Percentiles rank a stretch among this genome's conserved stretches.
Conservation (phyloP, 2,888 invertebrate genomes). For the Drosophila hamatofila region DNA sequence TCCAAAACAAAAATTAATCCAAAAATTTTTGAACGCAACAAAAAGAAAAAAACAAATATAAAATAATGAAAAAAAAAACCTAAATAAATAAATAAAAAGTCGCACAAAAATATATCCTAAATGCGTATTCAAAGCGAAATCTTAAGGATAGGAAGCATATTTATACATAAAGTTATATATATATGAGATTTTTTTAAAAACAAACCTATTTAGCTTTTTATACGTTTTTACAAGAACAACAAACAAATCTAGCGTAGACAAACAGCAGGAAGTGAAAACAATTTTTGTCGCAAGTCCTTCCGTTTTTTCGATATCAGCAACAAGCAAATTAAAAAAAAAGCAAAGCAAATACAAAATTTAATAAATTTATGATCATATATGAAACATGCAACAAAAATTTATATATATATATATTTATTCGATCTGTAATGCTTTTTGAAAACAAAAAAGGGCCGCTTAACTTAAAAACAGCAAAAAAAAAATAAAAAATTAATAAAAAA, state of each 20-base stretch:
- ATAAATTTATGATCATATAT: slow-evolving; percentile 25
- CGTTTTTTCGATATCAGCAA: slow-evolving; percentile 69
- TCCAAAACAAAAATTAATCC: slow-evolving; percentile 35
- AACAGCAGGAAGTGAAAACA: slow-evolving; percentile 42
- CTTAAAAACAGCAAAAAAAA: slow-evolving; percentile 36
- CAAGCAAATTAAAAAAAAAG: slow-evolving; percentile 22
- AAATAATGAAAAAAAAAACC: slow-evolving; percentile 5
- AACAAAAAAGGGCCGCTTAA: slow-evolving; percentile 49
- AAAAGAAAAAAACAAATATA: slow-evolving; percentile 16
- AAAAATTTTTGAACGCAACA: slow-evolving; percentile 24
- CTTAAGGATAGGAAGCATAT: slow-evolving; percentile 32
- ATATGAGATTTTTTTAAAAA: slow-evolving; percentile 59
- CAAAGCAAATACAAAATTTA: slow-evolving; percentile 10
- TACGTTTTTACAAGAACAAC: slow-evolving; percentile 73
- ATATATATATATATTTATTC: slow-evolving; percentile 62
- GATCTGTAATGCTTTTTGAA: slow-evolving; percentile 61
- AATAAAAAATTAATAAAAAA: slow-evolving; percentile 13
- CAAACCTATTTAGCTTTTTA: slow-evolving; percentile 74
- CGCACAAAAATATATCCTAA: slow-evolving; percentile 56
- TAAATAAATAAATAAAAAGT: slow-evolving; percentile 24
- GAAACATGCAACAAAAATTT: slow-evolving; percentile 21
- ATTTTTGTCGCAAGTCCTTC: slow-evolving; percentile 73
- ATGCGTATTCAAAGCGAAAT: slow-evolving; percentile 32
- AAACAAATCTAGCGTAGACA: slow-evolving; percentile 52
- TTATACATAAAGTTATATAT: slow-evolving; percentile 26